Percentiles rank a stretch among this genome's conserved stretches.
phyloP scores from a whole-genome alignment of 2,797 vertebrate species.

The Bovichtus variegatus region DNA sequence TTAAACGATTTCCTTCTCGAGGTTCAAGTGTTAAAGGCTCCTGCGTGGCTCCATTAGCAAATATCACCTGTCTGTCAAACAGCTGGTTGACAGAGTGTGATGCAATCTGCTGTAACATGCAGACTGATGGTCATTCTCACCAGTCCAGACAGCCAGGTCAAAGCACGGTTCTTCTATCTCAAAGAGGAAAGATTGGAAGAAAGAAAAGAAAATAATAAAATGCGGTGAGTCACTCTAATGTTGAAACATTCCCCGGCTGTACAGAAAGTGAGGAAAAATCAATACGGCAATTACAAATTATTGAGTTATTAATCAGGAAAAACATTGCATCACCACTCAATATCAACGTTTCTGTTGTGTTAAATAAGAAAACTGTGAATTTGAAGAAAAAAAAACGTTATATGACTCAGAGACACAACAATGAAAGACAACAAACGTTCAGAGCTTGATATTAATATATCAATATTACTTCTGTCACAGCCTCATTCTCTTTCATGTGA shows the following conservation, averaged over 20 bases:
- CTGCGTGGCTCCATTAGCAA: background rate
- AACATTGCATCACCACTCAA: background rate
- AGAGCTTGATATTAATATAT: background rate
- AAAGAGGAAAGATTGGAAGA: background rate
- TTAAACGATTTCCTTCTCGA: background rate
- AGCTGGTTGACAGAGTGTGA: background rate
- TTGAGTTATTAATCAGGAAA: slow-evolving; percentile 48
- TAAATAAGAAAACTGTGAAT: slow-evolving; percentile 9
- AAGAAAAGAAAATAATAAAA: background rate
- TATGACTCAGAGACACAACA: background rate
- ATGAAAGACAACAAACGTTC: background rate
- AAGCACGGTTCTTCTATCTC: background rate
- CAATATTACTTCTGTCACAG: background rate
- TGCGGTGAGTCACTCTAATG: slow-evolving; percentile 12
- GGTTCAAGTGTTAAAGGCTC: background rate
- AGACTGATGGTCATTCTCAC: background rate
- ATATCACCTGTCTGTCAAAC: slow-evolving; percentile 25
- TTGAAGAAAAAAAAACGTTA: background rate
- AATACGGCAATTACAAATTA: slow-evolving; percentile 3
- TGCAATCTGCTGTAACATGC: background rate
- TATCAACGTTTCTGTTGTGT: slow-evolving; percentile 13
- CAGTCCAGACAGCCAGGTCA: background rate
- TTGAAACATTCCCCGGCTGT: background rate
- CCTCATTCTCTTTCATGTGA: background rate
- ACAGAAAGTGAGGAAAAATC: background rate